These are phyloP conservation scores for Trichoplusia ni DNA, from an alignment of 1,140 invertebrate genomes.

Conservation along the genomic window DNA sequence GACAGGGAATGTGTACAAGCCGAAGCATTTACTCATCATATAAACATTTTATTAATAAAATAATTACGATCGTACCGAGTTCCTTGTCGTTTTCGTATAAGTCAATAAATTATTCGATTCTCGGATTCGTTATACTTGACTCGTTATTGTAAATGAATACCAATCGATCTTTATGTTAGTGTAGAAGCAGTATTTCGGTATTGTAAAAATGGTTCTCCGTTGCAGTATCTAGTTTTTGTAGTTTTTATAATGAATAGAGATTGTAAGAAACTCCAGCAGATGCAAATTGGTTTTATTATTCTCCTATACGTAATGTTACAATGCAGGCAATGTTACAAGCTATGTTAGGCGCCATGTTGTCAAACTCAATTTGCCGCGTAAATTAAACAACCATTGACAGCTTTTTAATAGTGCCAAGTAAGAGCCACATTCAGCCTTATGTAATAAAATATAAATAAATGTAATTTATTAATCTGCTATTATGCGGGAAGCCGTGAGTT, in stretches of 20 bases:
- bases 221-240: constrained; percentile 71
- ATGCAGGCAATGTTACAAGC: no score
- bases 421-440: constrained; percentile 2
- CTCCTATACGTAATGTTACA: constrained; percentile 34
- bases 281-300: constrained; percentile 37
- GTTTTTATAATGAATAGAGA: constrained; percentile 66
- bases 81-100: constrained; percentile 59
- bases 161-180: constrained; percentile 62
- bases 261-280: constrained; percentile 51
- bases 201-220: constrained; percentile 60
- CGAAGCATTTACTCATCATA: constrained; percentile 47
- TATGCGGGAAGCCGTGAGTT: constrained; percentile 39
- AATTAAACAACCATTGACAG: constrained; percentile 2
- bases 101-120: constrained; percentile 57
- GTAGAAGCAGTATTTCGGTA: constrained; percentile 75
- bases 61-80: constrained; percentile 45
- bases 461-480: neutral
- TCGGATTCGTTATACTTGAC: constrained; percentile 45
- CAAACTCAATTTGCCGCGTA: constrained; percentile 24
- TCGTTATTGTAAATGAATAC: constrained; percentile 63
- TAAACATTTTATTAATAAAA: constrained; percentile 39
- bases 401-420: neutral
- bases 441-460: constrained; percentile 18
- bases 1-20: constrained; percentile 52
- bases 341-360: constrained; percentile 26